Evolutionary conservation across 2,113 vertebrate genomes (phyloP).

Genomic region (Alethe castanea): DNA sequence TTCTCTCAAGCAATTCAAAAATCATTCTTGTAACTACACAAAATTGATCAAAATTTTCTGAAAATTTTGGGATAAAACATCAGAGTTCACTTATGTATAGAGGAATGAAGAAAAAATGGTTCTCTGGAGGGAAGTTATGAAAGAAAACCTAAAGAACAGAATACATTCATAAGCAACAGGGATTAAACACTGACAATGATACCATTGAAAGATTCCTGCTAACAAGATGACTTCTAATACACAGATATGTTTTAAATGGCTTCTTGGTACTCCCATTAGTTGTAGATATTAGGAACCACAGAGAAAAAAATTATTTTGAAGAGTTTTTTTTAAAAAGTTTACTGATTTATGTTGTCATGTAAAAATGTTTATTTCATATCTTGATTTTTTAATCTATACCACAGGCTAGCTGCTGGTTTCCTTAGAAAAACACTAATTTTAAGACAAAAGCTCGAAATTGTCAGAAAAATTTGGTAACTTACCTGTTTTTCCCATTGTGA

Average conservation of each 20-base stretch:
- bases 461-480: neutral
- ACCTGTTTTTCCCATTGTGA: neutral
- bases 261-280: neutral
- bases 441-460: neutral
- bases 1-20: neutral
- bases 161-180: neutral
- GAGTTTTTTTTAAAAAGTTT: accelerated
- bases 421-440: neutral
- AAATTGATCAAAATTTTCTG: neutral
- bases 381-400: neutral
- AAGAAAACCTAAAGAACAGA: neutral
- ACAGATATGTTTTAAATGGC: neutral
- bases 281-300: neutral
- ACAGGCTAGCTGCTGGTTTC: neutral
- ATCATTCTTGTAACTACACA: neutral
- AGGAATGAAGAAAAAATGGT: accelerated
- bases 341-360: neutral
- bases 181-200: neutral
- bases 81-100: neutral
- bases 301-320: neutral
- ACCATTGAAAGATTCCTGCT: neutral
- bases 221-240: neutral
- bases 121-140: neutral
- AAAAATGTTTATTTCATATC: neutral
- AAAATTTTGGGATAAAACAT: neutral